Evolutionary conservation across 2,888 invertebrate species (phyloP).

Genomic region (Tyria jacobaeae): DNA sequence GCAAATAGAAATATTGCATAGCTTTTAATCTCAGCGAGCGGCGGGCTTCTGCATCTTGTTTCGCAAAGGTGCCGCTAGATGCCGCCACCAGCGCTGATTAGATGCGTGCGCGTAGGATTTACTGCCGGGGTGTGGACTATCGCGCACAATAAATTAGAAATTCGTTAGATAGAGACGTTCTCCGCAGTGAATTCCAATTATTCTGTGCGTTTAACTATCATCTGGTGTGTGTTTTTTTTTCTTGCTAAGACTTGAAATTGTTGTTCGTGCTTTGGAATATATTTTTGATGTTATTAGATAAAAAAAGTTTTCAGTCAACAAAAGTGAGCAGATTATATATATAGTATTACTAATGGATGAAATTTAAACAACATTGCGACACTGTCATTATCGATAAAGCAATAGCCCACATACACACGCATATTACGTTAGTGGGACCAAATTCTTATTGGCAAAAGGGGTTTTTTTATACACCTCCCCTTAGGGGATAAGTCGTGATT

Average conservation of each 20-base stretch:
- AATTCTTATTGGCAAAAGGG: too few relatives aligned
- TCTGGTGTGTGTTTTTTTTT: constrained; percentile 40
- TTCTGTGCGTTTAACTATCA: constrained; percentile 55
- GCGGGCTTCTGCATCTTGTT: constrained; percentile 76
- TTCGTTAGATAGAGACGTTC: constrained; percentile 85
- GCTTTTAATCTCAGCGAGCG: constrained; percentile 57
- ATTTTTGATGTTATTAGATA: constrained; percentile 15
- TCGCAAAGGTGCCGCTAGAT: constrained; percentile 83
- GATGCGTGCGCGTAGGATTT: constrained; percentile 80
- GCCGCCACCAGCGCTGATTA: constrained; percentile 75
- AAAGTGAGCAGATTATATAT: not conserved
- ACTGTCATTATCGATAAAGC: not conserved
- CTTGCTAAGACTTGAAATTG: constrained; percentile 41
- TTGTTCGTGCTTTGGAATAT: constrained; percentile 18
- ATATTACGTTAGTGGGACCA: too few relatives aligned
- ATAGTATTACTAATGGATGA: not conserved
- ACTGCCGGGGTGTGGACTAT: constrained; percentile 75
- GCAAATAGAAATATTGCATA: constrained; percentile 75
- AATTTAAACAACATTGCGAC: not conserved
- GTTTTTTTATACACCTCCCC: too few relatives aligned
- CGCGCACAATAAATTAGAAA: constrained; percentile 84
- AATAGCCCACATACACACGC: too few relatives aligned
- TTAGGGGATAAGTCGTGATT: too few relatives aligned
- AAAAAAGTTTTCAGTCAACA: too few relatives aligned
- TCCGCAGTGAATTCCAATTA: constrained; percentile 77